A percentile compares a stretch with the other conserved stretches of the same genome.
Evolutionary conservation across 2,113 vertebrate genomes (phyloP).

Genomic region (Rhea pennata): DNA sequence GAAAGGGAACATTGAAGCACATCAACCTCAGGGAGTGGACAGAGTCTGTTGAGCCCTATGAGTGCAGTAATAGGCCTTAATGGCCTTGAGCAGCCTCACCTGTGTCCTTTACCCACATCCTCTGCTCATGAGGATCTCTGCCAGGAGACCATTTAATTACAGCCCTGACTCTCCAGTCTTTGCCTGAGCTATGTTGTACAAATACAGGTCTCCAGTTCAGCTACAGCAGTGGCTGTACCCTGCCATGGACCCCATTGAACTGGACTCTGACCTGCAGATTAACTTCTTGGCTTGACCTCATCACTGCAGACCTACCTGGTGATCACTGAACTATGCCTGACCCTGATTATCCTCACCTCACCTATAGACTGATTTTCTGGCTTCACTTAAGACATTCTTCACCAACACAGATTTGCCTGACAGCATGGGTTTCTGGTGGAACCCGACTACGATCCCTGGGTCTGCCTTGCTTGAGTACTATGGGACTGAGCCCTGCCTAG

Average conservation of each 20-base stretch:
- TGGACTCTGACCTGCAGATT: neutral
- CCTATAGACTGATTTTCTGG: neutral
- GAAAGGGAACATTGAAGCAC: neutral
- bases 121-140: neutral
- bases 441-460: neutral
- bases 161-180: neutral
- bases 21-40: neutral
- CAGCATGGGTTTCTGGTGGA: neutral
- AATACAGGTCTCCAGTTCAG: neutral
- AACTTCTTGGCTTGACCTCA: neutral
- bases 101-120: accelerated
- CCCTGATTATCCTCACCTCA: neutral
- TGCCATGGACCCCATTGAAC: neutral
- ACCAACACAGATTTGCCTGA: neutral
- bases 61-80: neutral
- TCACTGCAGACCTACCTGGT: neutral
- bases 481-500: neutral
- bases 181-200: neutral
- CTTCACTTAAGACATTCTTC: neutral
- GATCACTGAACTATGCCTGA: neutral
- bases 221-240: neutral
- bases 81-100: neutral
- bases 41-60: neutral
- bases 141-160: neutral
- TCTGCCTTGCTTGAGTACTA: neutral